Evolutionary conservation across 2,888 invertebrate genomes (phyloP).

Genomic region (Torymus tubicola): DNA sequence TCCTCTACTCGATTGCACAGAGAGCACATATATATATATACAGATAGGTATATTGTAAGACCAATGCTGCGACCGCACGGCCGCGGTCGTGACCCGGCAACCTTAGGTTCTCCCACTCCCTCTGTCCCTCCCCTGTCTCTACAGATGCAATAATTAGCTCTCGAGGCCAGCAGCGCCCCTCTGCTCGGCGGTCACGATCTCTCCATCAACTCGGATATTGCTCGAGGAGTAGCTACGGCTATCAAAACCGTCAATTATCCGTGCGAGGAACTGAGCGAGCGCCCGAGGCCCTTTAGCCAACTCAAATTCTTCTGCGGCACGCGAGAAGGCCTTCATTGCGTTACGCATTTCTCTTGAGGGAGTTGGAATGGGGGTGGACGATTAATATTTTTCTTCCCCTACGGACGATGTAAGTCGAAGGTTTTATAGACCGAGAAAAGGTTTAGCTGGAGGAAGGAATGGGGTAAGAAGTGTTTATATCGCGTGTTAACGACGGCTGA

Average conservation of each 20-base stretch:
- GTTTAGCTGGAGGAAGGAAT: too few species aligned
- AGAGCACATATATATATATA: too few species aligned
- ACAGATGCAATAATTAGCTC: slow-evolving; percentile 52
- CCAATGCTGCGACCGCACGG: slow-evolving; percentile 28
- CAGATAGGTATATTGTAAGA: slow-evolving; percentile 31
- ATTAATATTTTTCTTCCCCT: background rate
- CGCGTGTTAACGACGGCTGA: too few species aligned
- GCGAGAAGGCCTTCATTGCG: slow-evolving; percentile 27
- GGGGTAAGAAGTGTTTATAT: background rate
- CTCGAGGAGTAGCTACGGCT: background rate
- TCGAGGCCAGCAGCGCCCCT: slow-evolving; percentile 12
- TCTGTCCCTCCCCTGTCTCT: background rate
- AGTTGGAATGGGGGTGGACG: background rate
- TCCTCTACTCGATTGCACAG: slow-evolving; percentile 28
- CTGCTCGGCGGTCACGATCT: slow-evolving; percentile 32
- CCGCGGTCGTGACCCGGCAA: slow-evolving; percentile 36
- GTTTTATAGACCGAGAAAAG: too few species aligned
- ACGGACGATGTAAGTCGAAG: too few species aligned
- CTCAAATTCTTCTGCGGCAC: slow-evolving; percentile 23
- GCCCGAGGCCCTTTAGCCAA: background rate
- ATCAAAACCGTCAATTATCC: slow-evolving; percentile 54
- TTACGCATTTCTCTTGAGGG: background rate
- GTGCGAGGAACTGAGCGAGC: background rate
- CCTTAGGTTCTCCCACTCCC: background rate
- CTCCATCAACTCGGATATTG: slow-evolving; percentile 45